Conservation (phyloP, 2,888 invertebrate genomes). For the Hetaerina titia region DNA sequence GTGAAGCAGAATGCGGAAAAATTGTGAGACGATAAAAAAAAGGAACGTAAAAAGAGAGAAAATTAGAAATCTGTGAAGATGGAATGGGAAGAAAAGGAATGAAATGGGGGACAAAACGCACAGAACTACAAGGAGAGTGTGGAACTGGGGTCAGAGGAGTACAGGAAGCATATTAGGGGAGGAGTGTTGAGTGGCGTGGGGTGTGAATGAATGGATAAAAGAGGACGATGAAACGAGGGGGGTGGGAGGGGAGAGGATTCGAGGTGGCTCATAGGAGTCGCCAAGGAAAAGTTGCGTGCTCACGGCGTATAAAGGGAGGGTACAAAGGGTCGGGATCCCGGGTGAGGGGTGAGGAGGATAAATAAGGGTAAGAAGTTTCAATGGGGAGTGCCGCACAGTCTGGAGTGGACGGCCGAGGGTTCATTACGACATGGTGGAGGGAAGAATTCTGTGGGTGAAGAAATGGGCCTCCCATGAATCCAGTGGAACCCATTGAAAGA, state of each 20-base stretch:
- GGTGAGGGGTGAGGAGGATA: not conserved
- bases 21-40: not conserved
- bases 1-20: not conserved
- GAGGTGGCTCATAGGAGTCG: not conserved
- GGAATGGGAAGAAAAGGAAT: not conserved
- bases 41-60: not conserved
- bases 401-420: slow-evolving; percentile 53
- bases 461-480: not conserved
- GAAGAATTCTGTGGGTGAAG: not conserved
- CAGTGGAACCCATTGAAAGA: not conserved
- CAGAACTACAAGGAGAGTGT: not conserved
- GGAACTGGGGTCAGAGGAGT: too few relatives aligned
- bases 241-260: not conserved
- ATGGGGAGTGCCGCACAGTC: not conserved
- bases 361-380: slow-evolving; percentile 50
- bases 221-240: not conserved
- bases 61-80: not conserved
- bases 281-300: not conserved
- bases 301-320: not conserved
- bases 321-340: not conserved
- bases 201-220: not conserved
- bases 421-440: slow-evolving; percentile 14
- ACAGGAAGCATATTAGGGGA: not conserved
- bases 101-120: not conserved
- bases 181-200: not conserved